Evolutionary conservation across 1,140 invertebrate genomes (phyloP).

Genomic region (Drosophila busckii): DNA sequence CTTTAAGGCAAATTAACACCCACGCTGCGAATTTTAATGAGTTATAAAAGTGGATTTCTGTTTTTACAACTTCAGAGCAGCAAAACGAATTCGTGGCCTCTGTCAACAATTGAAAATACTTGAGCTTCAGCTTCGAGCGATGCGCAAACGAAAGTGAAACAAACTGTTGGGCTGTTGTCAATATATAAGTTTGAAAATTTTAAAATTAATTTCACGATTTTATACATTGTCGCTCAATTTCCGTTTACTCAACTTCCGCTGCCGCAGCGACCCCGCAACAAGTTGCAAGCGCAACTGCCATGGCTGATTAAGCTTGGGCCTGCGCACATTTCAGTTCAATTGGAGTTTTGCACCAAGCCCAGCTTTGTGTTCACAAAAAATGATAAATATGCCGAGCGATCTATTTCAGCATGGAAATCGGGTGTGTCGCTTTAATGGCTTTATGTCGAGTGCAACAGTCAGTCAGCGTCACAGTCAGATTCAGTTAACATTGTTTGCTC

Average conservation of each 20-base stretch:
- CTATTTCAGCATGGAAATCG: constrained; percentile 52
- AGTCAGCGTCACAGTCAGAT: constrained; percentile 8
- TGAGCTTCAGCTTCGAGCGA: no score
- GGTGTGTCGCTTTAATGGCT: constrained; percentile 69
- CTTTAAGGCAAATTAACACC: constrained; percentile 31
- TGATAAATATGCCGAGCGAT: constrained; percentile 61
- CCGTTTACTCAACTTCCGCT: constrained; percentile 63
- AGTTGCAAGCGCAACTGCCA: constrained; percentile 49
- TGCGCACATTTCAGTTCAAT: constrained; percentile 28
- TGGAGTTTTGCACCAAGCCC: constrained; percentile 40
- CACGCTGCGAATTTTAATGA: constrained; percentile 51
- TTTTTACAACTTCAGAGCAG: constrained; percentile 54
- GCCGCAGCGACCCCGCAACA: constrained; percentile 45
- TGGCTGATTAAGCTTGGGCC: constrained; percentile 70
- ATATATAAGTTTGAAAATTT: no score
- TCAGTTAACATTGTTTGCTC: constrained; percentile 14
- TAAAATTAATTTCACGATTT: constrained; percentile 49
- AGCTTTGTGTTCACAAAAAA: constrained; percentile 45
- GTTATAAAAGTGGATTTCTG: constrained; percentile 61
- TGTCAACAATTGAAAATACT: no score
- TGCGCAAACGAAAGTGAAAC: constrained; percentile 30
- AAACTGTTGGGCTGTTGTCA: no score
- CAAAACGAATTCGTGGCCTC: no score
- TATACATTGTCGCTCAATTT: constrained; percentile 70
- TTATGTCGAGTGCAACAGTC: constrained; percentile 43